phyloP scores from a whole-genome alignment of 2,113 vertebrate genomes.

The Phainopepla nitens region DNA sequence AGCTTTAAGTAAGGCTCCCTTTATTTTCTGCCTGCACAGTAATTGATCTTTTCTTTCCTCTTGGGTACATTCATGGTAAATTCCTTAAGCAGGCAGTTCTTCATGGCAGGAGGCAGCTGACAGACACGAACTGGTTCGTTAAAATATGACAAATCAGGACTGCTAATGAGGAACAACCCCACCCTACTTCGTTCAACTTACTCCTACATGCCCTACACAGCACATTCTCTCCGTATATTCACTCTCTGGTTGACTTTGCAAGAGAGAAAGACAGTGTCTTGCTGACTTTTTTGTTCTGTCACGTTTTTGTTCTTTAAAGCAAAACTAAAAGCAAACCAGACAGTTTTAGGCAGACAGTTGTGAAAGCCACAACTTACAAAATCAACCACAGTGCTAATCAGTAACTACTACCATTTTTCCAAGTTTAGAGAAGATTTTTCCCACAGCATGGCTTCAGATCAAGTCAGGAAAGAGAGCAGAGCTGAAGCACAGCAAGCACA shows the following conservation, averaged over 20 bases:
- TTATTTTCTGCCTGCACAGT: constrained; percentile 7
- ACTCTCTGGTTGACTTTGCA: not conserved
- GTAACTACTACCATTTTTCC: not conserved
- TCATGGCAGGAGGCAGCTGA: constrained; percentile 10
- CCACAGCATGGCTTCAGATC: not conserved
- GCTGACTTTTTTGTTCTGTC: not conserved
- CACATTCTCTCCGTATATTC: not conserved
- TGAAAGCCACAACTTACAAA: not conserved
- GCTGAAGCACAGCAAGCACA: not conserved
- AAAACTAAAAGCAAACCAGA: not conserved
- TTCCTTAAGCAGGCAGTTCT: not conserved
- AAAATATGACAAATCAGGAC: not conserved
- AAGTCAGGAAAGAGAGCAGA: not conserved
- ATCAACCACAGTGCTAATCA: not conserved
- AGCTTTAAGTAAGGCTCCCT: constrained; percentile 47
- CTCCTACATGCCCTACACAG: not conserved
- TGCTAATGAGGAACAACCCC: not conserved
- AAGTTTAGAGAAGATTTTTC: not conserved
- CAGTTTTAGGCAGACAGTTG: not conserved
- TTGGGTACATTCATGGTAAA: not conserved
- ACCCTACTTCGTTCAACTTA: not conserved
- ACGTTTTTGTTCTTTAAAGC: not conserved
- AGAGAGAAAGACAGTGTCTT: not conserved
- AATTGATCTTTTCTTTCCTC: not conserved
- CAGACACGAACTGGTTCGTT: not conserved